Conservation (phyloP, 2,888 invertebrate genomes). For the Plusia festucae region DNA sequence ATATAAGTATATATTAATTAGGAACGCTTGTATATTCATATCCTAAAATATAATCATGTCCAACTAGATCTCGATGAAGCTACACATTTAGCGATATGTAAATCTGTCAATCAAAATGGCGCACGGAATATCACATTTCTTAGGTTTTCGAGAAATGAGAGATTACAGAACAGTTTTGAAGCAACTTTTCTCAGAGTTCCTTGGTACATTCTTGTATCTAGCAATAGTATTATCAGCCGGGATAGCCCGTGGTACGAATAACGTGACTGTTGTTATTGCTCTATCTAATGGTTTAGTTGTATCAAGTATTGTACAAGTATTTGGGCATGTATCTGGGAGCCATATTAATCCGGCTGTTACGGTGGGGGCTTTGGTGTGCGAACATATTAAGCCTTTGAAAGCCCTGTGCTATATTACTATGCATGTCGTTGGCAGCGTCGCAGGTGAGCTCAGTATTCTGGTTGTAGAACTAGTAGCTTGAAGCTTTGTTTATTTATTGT, state of each 20-base stretch:
- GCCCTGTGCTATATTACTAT: slow-evolving; percentile 59
- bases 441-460: slow-evolving; percentile 49
- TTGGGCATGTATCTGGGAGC: slow-evolving; percentile 63
- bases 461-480: neutral
- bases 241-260: slow-evolving; percentile 12
- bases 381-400: slow-evolving; percentile 61
- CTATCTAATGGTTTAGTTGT: slow-evolving; percentile 57
- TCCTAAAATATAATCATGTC: neutral
- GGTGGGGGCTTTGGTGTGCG: slow-evolving; percentile 55
- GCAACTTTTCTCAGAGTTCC: slow-evolving; percentile 62
- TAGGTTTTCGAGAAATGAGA: slow-evolving; percentile 58
- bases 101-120: slow-evolving; percentile 25
- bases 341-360: slow-evolving; percentile 69
- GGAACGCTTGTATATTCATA: neutral
- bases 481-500: neutral
- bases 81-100: neutral
- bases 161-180: slow-evolving; percentile 41
- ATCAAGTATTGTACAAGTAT: slow-evolving; percentile 57
- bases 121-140: slow-evolving; percentile 17
- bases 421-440: slow-evolving; percentile 59
- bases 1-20: neutral
- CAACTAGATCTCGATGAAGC: slow-evolving; percentile 34
- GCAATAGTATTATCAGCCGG: slow-evolving; percentile 52
- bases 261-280: slow-evolving; percentile 35
- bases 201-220: slow-evolving; percentile 60